These are phyloP conservation scores for Drosophila maculinotata DNA, from an alignment of 2,888 invertebrate genomes.

Conservation along the genomic window DNA sequence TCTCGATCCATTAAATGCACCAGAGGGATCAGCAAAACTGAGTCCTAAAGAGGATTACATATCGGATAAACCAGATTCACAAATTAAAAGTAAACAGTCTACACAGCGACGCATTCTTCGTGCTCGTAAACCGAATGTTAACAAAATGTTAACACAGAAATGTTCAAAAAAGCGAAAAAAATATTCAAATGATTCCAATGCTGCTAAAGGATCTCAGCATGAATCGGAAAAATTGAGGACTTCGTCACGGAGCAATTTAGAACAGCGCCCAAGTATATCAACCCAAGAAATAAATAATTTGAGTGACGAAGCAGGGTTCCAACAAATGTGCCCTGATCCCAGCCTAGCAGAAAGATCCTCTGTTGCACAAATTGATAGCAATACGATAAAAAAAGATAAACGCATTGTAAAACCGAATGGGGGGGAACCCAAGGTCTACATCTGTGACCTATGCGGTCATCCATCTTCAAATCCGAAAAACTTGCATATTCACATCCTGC, in stretches of 20 bases:
- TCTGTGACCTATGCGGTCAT: conserved; percentile 50
- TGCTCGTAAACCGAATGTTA: background rate
- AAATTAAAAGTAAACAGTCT: background rate
- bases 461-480: conserved; percentile 17
- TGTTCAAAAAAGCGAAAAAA: background rate
- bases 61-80: background rate
- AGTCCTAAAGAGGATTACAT: background rate
- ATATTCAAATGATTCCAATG: background rate
- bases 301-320: background rate
- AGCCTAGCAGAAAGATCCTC: background rate
- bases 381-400: background rate
- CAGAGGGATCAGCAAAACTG: too few relatives aligned
- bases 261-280: background rate
- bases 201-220: background rate
- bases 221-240: background rate
- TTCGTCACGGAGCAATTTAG: background rate
- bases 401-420: background rate
- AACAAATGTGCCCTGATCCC: background rate
- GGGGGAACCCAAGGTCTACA: conserved; percentile 15
- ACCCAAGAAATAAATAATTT: background rate
- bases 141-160: background rate
- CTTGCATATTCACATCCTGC: conserved; percentile 44
- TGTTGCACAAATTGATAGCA: background rate
- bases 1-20: conserved; percentile 1
- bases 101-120: background rate